Evolutionary conservation across 2,113 vertebrate genomes (phyloP).

Genomic region (Panthera uncia): DNA sequence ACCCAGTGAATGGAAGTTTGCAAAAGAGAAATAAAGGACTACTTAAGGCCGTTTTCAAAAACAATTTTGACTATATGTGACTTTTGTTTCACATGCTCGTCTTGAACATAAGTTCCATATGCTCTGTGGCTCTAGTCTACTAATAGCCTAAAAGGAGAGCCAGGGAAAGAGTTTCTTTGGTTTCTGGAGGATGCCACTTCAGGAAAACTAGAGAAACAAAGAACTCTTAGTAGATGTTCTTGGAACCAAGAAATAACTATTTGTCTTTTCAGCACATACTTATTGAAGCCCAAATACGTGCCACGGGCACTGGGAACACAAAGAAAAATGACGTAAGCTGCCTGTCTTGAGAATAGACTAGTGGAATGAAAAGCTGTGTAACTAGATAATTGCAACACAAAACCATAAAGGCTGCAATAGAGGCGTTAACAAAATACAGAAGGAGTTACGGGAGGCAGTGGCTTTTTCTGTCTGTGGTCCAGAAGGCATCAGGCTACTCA

Average conservation of each 20-base stretch:
- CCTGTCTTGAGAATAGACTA: not conserved
- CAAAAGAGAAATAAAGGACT: not conserved
- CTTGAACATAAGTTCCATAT: not conserved
- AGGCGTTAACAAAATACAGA: not conserved
- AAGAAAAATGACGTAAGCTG: not conserved
- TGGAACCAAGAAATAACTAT: not conserved
- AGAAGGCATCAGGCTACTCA: not conserved
- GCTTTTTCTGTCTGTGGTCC: not conserved
- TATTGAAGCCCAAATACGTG: not conserved
- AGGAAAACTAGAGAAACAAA: slow-evolving; percentile 37
- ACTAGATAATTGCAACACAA: not conserved
- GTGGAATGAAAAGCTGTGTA: not conserved
- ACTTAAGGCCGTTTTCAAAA: not conserved
- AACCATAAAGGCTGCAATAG: not conserved
- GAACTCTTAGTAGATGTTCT: slow-evolving; percentile 33
- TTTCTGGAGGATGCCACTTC: not conserved
- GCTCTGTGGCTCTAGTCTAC: not conserved
- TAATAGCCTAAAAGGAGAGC: not conserved
- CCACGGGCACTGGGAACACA: not conserved
- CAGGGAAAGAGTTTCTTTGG: slow-evolving; percentile 24
- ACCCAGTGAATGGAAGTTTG: not conserved
- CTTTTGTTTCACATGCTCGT: not conserved
- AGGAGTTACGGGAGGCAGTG: not conserved
- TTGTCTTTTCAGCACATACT: slow-evolving; percentile 21
- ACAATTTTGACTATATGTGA: not conserved